phyloP scores from a whole-genome alignment of 2,888 invertebrate genomes.

The Pachycephus smyrnensis region DNA sequence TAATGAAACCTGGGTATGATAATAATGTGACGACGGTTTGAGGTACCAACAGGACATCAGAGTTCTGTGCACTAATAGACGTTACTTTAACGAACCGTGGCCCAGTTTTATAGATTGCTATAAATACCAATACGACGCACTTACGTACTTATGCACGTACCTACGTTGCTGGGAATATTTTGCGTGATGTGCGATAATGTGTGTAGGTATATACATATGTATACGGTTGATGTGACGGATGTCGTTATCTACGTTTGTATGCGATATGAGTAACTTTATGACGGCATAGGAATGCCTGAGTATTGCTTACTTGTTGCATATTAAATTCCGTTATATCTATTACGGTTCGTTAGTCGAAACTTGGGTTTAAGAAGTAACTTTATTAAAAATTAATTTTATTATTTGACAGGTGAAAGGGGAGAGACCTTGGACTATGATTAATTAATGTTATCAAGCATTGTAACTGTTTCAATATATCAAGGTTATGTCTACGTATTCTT shows the following conservation, averaged over 20 bases:
- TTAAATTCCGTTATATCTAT: neutral
- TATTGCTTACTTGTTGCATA: neutral
- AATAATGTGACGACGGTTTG: no score
- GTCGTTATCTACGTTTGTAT: neutral
- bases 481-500: no score
- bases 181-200: neutral
- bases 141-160: no score
- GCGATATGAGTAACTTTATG: no score
- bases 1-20: no score
- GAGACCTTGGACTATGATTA: neutral
- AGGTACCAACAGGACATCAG: no score
- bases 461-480: no score
- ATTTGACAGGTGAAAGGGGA: no score
- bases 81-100: neutral
- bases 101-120: neutral
- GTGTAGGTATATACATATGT: neutral
- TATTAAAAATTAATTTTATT: no score
- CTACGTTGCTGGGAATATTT: neutral
- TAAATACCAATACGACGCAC: neutral
- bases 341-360: neutral
- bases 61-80: no score
- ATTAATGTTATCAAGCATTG: neutral
- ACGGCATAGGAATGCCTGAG: neutral
- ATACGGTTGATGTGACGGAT: neutral
- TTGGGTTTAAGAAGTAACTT: no score